Base-by-base conservation (phyloP, 1,140 invertebrate species). In the Mactra quadrangularis region DNA sequence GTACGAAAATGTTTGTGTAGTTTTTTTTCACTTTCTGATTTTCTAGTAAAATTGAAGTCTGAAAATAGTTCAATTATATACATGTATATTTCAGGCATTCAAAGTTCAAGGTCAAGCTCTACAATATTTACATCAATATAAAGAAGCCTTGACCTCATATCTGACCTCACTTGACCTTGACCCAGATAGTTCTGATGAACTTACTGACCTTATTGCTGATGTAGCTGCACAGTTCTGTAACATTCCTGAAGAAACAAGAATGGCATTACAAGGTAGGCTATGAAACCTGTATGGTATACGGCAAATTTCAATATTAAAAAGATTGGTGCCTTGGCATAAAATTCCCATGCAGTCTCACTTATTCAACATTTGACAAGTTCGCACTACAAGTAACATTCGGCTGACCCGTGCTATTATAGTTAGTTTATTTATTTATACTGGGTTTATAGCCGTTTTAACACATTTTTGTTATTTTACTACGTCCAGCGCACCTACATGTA, bases 161-260 rank as follows among this genome's bases (percentile, higher is more conserved):
- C 75, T 92, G 50, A 89, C 86, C 45, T 85, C 90, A 17, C 87
- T 92, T 50, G 88, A 91, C 60, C 87, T 91, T 82, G 88, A 91
- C 74, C 86, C 86, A 50, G 84, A 87, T 29, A 87, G 86, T 70
- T 86, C 85, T 35, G 88, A 90, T 78, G 86, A 87, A 31, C 81
- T 92, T 7, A 90, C 89, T 25, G 85, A 87, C 70, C 85, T 88
- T 64, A 89, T 92, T 82, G 88, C 87, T 19, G 62, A 78, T 66
- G 82, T 89, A 33, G 87, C 88, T 25, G 77, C 83, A 13, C 77
- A 85, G 9, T 74, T 91, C 15, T 91, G 91, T 85, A 77, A 86
- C 29, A 86, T 91, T 35, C 70, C 89, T 38, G 47, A 81, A 60
- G 72, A 87, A 19, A 53, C 87, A 22, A 77, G 79, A 13, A 81